Percentiles rank a stretch among this genome's conserved stretches.
phyloP scores from a whole-genome alignment of 2,888 invertebrate species.

The Caenorhabditis sp. region DNA sequence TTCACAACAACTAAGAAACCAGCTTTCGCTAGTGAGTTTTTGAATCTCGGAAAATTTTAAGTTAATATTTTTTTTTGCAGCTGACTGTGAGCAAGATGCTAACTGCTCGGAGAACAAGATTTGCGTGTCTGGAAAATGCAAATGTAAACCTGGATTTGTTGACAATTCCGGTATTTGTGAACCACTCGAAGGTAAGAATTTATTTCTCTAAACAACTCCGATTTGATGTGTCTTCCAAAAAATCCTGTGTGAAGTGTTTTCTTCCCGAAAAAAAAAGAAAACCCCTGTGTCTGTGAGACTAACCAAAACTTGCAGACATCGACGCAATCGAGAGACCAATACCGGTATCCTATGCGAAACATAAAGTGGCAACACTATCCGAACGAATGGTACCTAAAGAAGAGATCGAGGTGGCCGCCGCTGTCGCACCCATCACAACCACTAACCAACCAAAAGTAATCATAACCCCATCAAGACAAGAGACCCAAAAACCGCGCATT shows the following conservation, averaged over 20 bases:
- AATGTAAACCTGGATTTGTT: constrained; percentile 61
- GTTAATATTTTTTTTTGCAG: no score
- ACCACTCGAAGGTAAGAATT: constrained; percentile 54
- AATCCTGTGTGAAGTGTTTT: constrained; percentile 8
- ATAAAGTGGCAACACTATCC: constrained; percentile 42
- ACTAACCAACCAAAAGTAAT: constrained; percentile 11
- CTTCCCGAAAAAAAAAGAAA: constrained; percentile 11
- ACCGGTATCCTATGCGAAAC: constrained; percentile 54
- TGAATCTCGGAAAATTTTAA: no score
- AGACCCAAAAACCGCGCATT: constrained; percentile 56
- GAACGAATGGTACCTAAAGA: constrained; percentile 40
- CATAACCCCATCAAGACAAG: constrained; percentile 26
- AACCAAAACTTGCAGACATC: constrained; percentile 52
- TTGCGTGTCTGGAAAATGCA: constrained; percentile 61
- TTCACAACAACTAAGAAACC: constrained; percentile 20
- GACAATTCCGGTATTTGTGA: constrained; percentile 58
- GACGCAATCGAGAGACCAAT: constrained; percentile 52
- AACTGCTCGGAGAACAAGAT: constrained; percentile 53
- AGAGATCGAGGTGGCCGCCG: constrained; percentile 30
- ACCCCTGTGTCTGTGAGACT: constrained; percentile 33
- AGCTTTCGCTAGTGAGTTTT: constrained; percentile 19
- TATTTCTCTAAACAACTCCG: constrained; percentile 11
- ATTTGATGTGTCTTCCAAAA: no score
- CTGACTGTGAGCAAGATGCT: constrained; percentile 53
- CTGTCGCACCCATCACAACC: constrained; percentile 18